Percentiles rank a stretch among this genome's conserved stretches.
phyloP scores from a whole-genome alignment of 2,888 invertebrate genomes.

The Parnassius mnemosyne region DNA sequence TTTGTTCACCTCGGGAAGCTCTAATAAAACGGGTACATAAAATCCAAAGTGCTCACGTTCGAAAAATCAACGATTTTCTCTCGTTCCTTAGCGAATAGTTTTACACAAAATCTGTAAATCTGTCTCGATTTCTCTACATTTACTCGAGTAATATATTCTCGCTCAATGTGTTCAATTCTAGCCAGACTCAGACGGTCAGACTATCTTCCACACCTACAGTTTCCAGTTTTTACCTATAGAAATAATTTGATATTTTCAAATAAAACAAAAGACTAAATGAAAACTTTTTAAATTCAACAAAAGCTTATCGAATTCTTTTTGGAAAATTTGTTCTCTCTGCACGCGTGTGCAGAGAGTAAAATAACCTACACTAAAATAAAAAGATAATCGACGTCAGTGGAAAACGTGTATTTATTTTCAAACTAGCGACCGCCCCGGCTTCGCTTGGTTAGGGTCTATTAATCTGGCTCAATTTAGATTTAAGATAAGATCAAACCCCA shows the following conservation, averaged over 20 bases:
- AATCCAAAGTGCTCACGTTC: conserved; percentile 11
- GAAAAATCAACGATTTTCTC: conserved; percentile 20
- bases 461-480: no score
- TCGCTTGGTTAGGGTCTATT: no score
- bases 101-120: conserved; percentile 21
- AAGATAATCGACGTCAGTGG: conserved; percentile 2
- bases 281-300: conserved; percentile 7
- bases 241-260: conserved; percentile 7
- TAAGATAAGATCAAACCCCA: no score
- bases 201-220: background rate
- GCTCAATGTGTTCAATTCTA: conserved; percentile 2
- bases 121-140: conserved; percentile 9
- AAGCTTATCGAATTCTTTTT: conserved; percentile 1
- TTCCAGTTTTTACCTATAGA: background rate
- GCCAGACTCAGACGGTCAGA: background rate
- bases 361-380: conserved; percentile 8
- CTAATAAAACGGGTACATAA: conserved; percentile 23
- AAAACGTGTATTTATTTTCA: conserved; percentile 3
- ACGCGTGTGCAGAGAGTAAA: conserved; percentile 1
- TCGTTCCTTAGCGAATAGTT: conserved; percentile 2
- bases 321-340: conserved; percentile 2
- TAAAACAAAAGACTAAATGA: conserved; percentile 6
- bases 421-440: background rate
- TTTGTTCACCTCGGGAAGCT: conserved; percentile 19
- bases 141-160: conserved; percentile 8